Evolutionary conservation across 2,113 vertebrate genomes (phyloP).

Genomic region (sheep (Ovis aries)): DNA sequence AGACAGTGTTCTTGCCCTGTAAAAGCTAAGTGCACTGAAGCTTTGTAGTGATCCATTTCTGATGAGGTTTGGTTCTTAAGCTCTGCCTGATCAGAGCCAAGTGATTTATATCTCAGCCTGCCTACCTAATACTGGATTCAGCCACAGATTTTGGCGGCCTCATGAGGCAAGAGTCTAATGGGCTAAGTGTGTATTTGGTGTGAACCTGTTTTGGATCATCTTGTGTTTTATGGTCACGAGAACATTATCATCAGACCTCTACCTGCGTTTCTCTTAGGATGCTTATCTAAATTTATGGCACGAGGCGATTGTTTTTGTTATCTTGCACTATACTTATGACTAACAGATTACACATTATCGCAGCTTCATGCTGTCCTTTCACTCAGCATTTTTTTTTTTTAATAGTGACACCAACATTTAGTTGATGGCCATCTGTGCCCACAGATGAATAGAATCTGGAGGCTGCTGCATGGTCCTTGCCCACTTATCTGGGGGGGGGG

Average conservation of each 20-base stretch:
- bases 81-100: slow-evolving; percentile 57
- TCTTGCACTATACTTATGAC: neutral
- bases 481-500: no score
- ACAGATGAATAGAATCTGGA: neutral
- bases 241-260: neutral
- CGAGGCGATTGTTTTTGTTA: neutral
- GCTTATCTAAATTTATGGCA: neutral
- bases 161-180: slow-evolving; percentile 41
- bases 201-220: slow-evolving; percentile 21
- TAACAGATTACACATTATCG: neutral
- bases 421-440: neutral
- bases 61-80: slow-evolving; percentile 60
- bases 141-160: slow-evolving; percentile 57
- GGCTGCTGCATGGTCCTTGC: neutral
- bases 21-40: neutral
- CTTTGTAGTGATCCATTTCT: slow-evolving; percentile 69
- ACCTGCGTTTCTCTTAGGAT: neutral
- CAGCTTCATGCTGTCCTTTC: neutral
- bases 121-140: slow-evolving; percentile 48
- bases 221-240: slow-evolving; percentile 40
- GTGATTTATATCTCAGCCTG: slow-evolving; percentile 63
- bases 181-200: slow-evolving; percentile 45
- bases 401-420: neutral
- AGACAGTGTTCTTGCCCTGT: slow-evolving; percentile 42
- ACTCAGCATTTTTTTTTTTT: neutral